Evolutionary conservation across 2,113 vertebrate genomes (phyloP).

Genomic region (Syngnathus typhle): DNA sequence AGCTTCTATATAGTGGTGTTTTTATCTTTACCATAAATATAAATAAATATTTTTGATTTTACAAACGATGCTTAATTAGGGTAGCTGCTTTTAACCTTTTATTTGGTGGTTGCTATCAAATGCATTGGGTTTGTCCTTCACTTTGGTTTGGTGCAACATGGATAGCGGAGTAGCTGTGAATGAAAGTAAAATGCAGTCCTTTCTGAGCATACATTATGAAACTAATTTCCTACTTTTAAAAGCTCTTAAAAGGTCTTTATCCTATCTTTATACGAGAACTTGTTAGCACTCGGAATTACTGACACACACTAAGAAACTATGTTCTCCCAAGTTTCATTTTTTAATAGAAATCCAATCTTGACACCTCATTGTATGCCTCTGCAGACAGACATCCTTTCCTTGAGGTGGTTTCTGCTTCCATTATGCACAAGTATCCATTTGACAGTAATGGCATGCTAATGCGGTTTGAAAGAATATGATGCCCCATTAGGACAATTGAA

Average conservation of each 20-base stretch:
- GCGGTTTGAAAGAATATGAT: constrained; percentile 7
- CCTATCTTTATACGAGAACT: background rate
- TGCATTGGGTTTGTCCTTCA: background rate
- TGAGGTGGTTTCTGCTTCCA: constrained; percentile 7
- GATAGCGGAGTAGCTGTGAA: background rate
- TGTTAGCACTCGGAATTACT: background rate
- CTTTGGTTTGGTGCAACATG: background rate
- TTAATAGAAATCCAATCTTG: background rate
- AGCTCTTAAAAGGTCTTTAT: no score
- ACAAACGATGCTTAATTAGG: no score
- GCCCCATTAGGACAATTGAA: background rate
- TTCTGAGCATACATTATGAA: background rate
- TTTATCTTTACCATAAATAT: background rate
- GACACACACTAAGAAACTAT: background rate
- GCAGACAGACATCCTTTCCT: constrained; percentile 8
- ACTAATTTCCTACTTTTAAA: background rate
- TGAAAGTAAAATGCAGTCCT: background rate
- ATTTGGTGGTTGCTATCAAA: no score
- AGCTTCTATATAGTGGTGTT: background rate
- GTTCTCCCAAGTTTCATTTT: background rate
- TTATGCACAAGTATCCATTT: constrained; percentile 6
- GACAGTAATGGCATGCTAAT: constrained; percentile 20
- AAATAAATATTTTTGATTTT: no score
- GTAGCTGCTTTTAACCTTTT: no score
- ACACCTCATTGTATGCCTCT: background rate